These are phyloP conservation scores for Cynopterus brachyotis DNA, from an alignment of 2,113 vertebrate species.

Conservation along the genomic window DNA sequence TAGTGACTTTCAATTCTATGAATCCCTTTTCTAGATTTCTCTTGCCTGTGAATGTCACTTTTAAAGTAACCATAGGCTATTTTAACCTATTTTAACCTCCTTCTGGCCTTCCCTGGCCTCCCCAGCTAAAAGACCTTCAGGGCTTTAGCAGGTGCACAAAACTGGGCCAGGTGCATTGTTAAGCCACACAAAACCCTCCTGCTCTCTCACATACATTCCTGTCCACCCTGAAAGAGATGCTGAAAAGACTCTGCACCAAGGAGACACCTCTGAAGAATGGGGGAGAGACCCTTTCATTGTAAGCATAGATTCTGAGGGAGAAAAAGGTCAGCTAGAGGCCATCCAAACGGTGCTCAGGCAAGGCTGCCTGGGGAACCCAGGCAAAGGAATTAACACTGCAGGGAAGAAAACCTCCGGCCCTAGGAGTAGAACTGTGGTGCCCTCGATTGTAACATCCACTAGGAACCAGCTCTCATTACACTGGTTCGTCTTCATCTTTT, in stretches of 20 bases:
- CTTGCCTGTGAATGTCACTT: neutral
- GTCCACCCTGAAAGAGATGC: neutral
- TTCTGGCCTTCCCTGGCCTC: neutral
- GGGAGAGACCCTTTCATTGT: constrained; percentile 40
- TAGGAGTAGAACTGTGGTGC: neutral
- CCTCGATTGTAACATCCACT: too few species aligned
- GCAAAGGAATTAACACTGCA: neutral
- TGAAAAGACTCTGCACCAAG: constrained; percentile 55
- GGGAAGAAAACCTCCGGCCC: neutral
- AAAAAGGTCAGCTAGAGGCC: constrained; percentile 67
- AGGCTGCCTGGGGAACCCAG: constrained; percentile 5
- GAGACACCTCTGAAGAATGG: constrained; percentile 43
- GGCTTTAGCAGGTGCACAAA: constrained; percentile 49
- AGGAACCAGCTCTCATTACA: neutral
- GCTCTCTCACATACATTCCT: constrained; percentile 41
- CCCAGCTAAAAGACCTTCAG: neutral
- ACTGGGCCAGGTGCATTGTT: constrained; percentile 43
- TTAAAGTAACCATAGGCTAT: constrained; percentile 46
- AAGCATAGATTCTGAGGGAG: constrained; percentile 26
- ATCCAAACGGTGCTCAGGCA: neutral
- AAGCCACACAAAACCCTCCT: constrained; percentile 23
- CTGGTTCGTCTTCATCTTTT: neutral
- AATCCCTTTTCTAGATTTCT: neutral
- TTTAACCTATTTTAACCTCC: constrained; percentile 21
- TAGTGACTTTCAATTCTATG: constrained; percentile 19